phyloP scores from a whole-genome alignment of 2,113 vertebrate genomes.

The Bothrops jararaca region DNA sequence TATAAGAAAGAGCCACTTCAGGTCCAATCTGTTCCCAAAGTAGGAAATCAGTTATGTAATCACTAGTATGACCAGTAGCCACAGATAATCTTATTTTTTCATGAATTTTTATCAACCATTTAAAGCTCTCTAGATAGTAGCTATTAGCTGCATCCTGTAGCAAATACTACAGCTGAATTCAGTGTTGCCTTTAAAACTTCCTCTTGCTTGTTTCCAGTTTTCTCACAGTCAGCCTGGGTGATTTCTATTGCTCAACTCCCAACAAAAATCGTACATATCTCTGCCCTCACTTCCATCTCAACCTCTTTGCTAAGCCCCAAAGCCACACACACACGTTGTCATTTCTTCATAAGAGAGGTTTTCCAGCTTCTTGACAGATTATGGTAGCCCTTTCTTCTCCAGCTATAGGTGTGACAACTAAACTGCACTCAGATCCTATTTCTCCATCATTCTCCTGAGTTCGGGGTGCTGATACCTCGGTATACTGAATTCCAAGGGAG shows the following conservation, averaged over 20 bases:
- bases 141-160: not conserved
- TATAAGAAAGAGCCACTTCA: not conserved
- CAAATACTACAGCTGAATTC: not conserved
- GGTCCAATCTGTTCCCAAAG: not conserved
- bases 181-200: not conserved
- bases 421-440: not conserved
- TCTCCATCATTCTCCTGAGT: not conserved
- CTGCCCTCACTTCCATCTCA: not conserved
- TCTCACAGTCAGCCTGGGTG: not conserved
- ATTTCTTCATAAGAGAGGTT: not conserved
- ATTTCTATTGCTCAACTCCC: not conserved
- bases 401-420: not conserved
- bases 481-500: not conserved
- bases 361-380: not conserved
- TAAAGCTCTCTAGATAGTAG: not conserved
- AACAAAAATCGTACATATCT: not conserved
- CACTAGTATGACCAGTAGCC: not conserved
- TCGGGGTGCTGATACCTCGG: not conserved
- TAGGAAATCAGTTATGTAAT: not conserved
- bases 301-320: not conserved
- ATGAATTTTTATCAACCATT: not conserved
- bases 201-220: not conserved
- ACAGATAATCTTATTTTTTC: not conserved
- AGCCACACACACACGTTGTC: not conserved
- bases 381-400: not conserved